Evolutionary conservation across 2,797 vertebrate species (phyloP).

Genomic region (Eidolon dupreanum): DNA sequence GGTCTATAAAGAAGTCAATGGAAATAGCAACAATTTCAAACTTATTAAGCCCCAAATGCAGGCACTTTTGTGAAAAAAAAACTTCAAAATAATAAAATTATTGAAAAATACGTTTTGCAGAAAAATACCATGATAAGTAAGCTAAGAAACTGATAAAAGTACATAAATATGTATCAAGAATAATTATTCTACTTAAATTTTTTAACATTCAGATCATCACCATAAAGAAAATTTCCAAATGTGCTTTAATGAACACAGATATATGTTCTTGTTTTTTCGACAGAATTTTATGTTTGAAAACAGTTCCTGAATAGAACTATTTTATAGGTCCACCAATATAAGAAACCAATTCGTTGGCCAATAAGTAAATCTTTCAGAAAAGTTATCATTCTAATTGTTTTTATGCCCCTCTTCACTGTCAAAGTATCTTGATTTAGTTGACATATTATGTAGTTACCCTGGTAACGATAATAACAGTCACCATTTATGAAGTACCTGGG

Average conservation of each 20-base stretch:
- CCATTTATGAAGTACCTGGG: background rate
- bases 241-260: background rate
- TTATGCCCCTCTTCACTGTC: background rate
- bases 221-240: conserved; percentile 10
- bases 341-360: background rate
- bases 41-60: background rate
- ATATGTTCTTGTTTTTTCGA: conserved; percentile 25
- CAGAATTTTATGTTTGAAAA: conserved; percentile 22
- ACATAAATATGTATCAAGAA: background rate
- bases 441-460: background rate
- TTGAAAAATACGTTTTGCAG: background rate
- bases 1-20: background rate
- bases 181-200: background rate
- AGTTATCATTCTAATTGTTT: background rate
- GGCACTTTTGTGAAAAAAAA: background rate
- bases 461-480: background rate
- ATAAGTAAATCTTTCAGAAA: background rate
- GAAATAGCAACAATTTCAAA: background rate
- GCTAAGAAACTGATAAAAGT: background rate
- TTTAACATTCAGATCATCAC: background rate
- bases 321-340: background rate
- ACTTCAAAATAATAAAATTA: background rate
- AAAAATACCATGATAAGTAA: background rate
- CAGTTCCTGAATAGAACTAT: background rate
- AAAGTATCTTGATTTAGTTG: background rate